phyloP scores from a whole-genome alignment of 2,888 invertebrate species.

The Nudaria mundana region DNA sequence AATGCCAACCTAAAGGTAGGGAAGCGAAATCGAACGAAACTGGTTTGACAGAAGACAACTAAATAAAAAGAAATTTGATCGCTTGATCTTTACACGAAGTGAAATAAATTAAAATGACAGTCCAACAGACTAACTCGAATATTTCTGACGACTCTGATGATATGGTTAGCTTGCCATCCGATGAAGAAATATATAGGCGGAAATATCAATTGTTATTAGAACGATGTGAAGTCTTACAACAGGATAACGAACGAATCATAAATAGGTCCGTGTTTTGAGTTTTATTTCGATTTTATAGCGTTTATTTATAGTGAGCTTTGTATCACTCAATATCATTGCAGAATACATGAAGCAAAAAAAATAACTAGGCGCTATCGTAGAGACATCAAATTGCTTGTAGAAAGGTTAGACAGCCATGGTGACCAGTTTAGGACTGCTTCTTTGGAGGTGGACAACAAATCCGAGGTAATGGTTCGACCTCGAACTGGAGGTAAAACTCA shows the following conservation, averaged over 20 bases:
- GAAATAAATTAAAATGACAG: conserved; percentile 82
- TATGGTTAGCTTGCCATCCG: conserved; percentile 79
- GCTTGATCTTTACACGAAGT: conserved; percentile 67
- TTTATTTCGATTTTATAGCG: conserved; percentile 27
- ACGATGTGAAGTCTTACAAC: conserved; percentile 88
- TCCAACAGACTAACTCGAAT: conserved; percentile 76
- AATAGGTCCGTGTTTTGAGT: conserved; percentile 74
- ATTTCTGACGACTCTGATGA: conserved; percentile 80
- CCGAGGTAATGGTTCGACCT: conserved; percentile 48
- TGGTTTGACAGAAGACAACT: conserved; percentile 45
- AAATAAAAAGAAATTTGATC: conserved; percentile 68
- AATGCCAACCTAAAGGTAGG: conserved; percentile 29
- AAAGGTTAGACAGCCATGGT: conserved; percentile 85
- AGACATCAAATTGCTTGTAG: conserved; percentile 85
- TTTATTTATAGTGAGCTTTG: conserved; percentile 25
- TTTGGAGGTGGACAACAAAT: conserved; percentile 78
- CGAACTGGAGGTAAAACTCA: conserved; percentile 51
- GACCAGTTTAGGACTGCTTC: conserved; percentile 85
- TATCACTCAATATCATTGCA: conserved; percentile 45
- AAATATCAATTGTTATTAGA: conserved; percentile 87
- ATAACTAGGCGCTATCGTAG: conserved; percentile 84
- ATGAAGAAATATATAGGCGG: conserved; percentile 86
- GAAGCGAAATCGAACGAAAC: conserved; percentile 9
- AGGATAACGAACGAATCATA: conserved; percentile 88
- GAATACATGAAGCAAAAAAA: conserved; percentile 87